Conservation (phyloP, 2,888 invertebrate species). For the Caenorhabditis sp. region DNA sequence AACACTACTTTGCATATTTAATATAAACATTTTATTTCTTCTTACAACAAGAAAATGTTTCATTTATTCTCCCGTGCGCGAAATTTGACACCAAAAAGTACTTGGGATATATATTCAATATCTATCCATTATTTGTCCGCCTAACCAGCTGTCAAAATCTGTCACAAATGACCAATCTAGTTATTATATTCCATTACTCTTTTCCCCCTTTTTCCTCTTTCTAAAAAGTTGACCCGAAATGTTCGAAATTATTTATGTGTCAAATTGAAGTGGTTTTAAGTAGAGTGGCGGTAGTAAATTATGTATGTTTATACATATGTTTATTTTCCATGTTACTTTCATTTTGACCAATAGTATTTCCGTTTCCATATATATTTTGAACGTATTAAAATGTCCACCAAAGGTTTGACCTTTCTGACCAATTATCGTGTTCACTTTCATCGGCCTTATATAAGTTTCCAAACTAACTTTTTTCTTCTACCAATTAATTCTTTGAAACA, state of each 20-base stretch:
- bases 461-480: too few relatives aligned
- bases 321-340: neutral
- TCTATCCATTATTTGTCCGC: slow-evolving; percentile 15
- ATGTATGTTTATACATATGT: neutral
- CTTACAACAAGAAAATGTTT: slow-evolving; percentile 9
- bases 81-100: neutral
- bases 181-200: neutral
- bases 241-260: neutral
- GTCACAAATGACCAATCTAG: slow-evolving; percentile 4
- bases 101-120: neutral
- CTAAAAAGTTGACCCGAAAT: too few relatives aligned
- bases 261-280: neutral
- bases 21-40: slow-evolving; percentile 12
- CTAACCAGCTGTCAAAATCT: slow-evolving; percentile 30
- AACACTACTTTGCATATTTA: neutral
- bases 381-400: neutral
- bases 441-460: too few relatives aligned
- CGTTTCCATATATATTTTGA: neutral
- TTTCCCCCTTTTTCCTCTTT: neutral
- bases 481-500: too few relatives aligned
- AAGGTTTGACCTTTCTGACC: neutral
- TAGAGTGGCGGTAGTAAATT: too few relatives aligned
- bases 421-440: neutral
- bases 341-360: neutral
- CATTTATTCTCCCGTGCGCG: neutral